These are phyloP conservation scores for Haliclystus octoradiatus DNA, from an alignment of 30 jellyfish, hydroid and myxozoan genomes.

Conservation along the genomic window DNA sequence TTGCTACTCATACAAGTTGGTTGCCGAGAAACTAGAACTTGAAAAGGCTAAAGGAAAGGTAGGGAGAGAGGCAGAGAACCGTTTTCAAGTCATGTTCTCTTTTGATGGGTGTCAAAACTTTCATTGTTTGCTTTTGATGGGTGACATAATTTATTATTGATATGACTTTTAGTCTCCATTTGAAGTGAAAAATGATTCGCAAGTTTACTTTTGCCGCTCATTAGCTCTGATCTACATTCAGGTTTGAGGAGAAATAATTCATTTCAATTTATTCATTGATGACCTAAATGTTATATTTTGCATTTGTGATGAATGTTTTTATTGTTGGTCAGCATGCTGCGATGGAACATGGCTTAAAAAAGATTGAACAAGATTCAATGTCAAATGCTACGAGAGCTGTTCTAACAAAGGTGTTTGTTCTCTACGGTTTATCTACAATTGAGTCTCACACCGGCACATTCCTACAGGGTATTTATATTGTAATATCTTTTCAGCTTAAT, in stretches of 20 bases:
- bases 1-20: background rate
- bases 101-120: background rate
- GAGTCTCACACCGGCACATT: slow-evolving; percentile 56
- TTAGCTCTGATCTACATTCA: slow-evolving; percentile 63
- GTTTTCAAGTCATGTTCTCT: no score
- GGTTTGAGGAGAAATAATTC: no score
- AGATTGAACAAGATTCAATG: background rate
- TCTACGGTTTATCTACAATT: slow-evolving; percentile 66
- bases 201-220: slow-evolving; percentile 66
- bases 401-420: slow-evolving; percentile 30
- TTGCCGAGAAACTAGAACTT: background rate
- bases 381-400: slow-evolving; percentile 39
- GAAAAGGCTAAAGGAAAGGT: background rate
- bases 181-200: slow-evolving; percentile 73
- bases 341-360: background rate
- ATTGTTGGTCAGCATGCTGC: slow-evolving; percentile 1
- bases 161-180: slow-evolving; percentile 54
- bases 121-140: background rate
- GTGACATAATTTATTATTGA: background rate
- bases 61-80: no score
- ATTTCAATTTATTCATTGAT: no score
- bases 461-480: slow-evolving; percentile 82
- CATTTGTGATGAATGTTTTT: no score
- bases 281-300: no score
- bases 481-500: no score